These are phyloP conservation scores for Acanthosoma haemorrhoidale DNA, from an alignment of 2,888 invertebrate species.

Conservation along the genomic window DNA sequence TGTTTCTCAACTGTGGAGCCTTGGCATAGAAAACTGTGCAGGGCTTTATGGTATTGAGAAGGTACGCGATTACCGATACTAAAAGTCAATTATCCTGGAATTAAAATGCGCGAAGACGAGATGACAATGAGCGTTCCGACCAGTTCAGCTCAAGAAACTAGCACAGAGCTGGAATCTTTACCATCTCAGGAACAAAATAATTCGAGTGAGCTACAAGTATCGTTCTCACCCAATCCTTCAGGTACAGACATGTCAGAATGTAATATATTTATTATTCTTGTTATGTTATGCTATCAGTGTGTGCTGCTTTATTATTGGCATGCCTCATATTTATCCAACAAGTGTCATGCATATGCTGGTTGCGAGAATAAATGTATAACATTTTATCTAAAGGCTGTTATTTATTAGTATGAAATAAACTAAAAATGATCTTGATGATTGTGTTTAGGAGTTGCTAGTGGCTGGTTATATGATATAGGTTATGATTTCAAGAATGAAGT, in stretches of 20 bases:
- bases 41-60: slow-evolving; percentile 45
- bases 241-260: slow-evolving; percentile 47
- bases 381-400: not conserved
- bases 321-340: slow-evolving; percentile 26
- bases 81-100: not conserved
- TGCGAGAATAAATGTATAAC: not conserved
- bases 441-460: not conserved
- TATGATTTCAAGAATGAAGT: slow-evolving; percentile 15
- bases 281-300: slow-evolving; percentile 3
- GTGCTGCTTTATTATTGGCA: slow-evolving; percentile 1
- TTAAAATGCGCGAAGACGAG: slow-evolving; percentile 62
- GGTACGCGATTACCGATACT: slow-evolving; percentile 13
- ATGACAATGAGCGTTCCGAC: slow-evolving; percentile 60
- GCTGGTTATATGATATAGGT: slow-evolving; percentile 22
- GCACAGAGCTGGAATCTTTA: slow-evolving; percentile 51
- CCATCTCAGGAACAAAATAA: slow-evolving; percentile 51
- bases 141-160: slow-evolving; percentile 59
- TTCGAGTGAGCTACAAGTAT: slow-evolving; percentile 57
- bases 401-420: too few relatives aligned
- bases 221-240: slow-evolving; percentile 56
- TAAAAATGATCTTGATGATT: not conserved
- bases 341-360: slow-evolving; percentile 9
- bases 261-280: too few relatives aligned
- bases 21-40: slow-evolving; percentile 49
- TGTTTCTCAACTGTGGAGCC: slow-evolving; percentile 47